phyloP scores from a whole-genome alignment of 2,113 vertebrate genomes.

The Tricholaema leucomelas region DNA sequence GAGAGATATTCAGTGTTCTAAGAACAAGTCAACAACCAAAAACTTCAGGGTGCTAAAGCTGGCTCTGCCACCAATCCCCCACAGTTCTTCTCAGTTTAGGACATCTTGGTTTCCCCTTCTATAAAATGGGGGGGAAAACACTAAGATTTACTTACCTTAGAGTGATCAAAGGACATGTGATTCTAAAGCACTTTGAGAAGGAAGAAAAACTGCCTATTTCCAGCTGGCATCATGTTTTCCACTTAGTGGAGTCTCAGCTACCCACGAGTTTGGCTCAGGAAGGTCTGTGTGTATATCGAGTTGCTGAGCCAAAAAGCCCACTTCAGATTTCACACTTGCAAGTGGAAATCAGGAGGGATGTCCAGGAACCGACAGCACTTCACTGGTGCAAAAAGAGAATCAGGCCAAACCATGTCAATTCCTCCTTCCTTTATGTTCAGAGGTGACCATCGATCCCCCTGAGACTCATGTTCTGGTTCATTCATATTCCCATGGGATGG shows the following conservation, averaged over 20 bases:
- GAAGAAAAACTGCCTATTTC: conserved; percentile 53
- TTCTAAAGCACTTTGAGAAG: conserved; percentile 60
- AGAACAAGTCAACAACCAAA: conserved; percentile 21
- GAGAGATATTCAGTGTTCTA: neutral
- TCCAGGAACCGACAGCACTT: conserved; percentile 32
- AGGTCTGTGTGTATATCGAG: neutral
- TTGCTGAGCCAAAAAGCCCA: conserved; percentile 1
- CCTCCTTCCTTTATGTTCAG: conserved; percentile 9
- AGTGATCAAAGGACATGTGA: conserved; percentile 37
- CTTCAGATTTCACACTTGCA: conserved; percentile 8
- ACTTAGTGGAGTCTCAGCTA: conserved; percentile 51
- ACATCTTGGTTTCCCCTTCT: conserved; percentile 14
- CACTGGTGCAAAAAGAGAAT: conserved; percentile 66
- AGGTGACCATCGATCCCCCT: neutral
- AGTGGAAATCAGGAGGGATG: conserved; percentile 16
- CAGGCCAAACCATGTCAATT: conserved; percentile 48
- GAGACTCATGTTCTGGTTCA: neutral
- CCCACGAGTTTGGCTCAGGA: neutral
- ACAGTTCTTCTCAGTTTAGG: neutral
- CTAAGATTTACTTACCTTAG: conserved; percentile 60
- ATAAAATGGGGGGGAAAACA: conserved; percentile 8
- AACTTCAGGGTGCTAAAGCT: conserved; percentile 30
- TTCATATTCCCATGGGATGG: conserved; percentile 9
- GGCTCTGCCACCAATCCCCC: conserved; percentile 28
- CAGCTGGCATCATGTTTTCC: conserved; percentile 38